phyloP scores from a whole-genome alignment of 2,797 vertebrate species.

The Lerista edwardsae region DNA sequence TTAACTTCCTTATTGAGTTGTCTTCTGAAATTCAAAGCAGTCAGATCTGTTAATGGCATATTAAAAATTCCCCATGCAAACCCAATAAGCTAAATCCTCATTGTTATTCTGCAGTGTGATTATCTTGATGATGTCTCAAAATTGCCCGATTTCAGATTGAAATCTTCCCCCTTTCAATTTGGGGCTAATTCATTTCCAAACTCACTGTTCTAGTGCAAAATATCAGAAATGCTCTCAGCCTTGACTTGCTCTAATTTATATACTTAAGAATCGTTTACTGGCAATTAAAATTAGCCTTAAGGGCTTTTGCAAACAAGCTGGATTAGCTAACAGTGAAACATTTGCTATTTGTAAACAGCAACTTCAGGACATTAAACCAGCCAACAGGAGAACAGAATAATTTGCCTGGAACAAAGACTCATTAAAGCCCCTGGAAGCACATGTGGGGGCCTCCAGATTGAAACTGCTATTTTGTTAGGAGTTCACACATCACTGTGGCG shows the following conservation, averaged over 20 bases:
- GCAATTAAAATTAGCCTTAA: slow-evolving; percentile 73
- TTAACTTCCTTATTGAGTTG: slow-evolving; percentile 63
- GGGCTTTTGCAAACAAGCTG: slow-evolving; percentile 69
- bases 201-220: slow-evolving; percentile 72
- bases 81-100: slow-evolving; percentile 67
- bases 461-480: slow-evolving; percentile 12
- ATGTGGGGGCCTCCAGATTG: background rate
- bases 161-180: slow-evolving; percentile 71
- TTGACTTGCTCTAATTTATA: slow-evolving; percentile 69
- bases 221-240: slow-evolving; percentile 64
- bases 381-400: slow-evolving; percentile 35
- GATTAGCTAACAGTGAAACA: slow-evolving; percentile 70
- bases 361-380: slow-evolving; percentile 49
- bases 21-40: slow-evolving; percentile 31
- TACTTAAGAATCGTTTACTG: slow-evolving; percentile 74
- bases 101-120: slow-evolving; percentile 71
- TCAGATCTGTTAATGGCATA: slow-evolving; percentile 41
- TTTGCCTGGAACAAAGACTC: slow-evolving; percentile 18
- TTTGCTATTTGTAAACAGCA: slow-evolving; percentile 66
- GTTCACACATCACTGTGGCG: background rate
- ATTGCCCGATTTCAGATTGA: slow-evolving; percentile 72
- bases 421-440: background rate
- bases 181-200: slow-evolving; percentile 73
- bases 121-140: slow-evolving; percentile 75
- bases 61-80: slow-evolving; percentile 72